Percentiles rank a stretch among this genome's conserved stretches.
phyloP scores from a whole-genome alignment of 2,113 vertebrate genomes.

The Donacobius atricapilla region DNA sequence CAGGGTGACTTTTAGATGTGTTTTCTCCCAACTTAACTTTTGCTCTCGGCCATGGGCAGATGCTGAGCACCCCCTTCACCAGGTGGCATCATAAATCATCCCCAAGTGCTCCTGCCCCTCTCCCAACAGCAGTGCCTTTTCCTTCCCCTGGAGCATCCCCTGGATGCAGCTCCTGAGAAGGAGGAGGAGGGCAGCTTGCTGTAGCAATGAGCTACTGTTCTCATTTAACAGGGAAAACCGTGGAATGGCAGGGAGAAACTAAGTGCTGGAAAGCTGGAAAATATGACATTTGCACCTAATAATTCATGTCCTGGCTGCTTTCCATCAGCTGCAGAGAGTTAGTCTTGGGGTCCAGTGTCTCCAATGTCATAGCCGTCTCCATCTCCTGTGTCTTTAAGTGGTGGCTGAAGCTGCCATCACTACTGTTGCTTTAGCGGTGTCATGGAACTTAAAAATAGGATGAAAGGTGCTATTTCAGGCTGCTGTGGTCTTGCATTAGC shows the following conservation, averaged over 20 bases:
- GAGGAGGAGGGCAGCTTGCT: neutral
- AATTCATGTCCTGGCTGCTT: neutral
- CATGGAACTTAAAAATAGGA: neutral
- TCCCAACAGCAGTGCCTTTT: neutral
- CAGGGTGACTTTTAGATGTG: neutral
- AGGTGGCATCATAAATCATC: neutral
- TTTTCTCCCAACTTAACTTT: neutral
- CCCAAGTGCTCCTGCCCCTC: accelerated
- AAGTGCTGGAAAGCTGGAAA: neutral
- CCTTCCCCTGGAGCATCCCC: neutral
- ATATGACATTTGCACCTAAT: neutral
- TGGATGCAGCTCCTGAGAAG: neutral
- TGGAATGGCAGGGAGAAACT: neutral
- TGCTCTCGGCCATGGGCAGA: accelerated
- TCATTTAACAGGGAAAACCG: accelerated
- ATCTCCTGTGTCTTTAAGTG: neutral
- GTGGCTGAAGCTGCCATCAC: neutral
- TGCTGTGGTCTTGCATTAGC: neutral
- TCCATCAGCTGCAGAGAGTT: neutral
- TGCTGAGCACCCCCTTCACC: neutral
- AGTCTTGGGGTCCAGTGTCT: neutral
- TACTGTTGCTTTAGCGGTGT: neutral
- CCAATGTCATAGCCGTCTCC: neutral
- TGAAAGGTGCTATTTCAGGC: neutral
- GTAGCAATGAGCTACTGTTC: neutral